phyloP scores from a whole-genome alignment of 2,113 vertebrate species.

The Bostrychus sinensis region DNA sequence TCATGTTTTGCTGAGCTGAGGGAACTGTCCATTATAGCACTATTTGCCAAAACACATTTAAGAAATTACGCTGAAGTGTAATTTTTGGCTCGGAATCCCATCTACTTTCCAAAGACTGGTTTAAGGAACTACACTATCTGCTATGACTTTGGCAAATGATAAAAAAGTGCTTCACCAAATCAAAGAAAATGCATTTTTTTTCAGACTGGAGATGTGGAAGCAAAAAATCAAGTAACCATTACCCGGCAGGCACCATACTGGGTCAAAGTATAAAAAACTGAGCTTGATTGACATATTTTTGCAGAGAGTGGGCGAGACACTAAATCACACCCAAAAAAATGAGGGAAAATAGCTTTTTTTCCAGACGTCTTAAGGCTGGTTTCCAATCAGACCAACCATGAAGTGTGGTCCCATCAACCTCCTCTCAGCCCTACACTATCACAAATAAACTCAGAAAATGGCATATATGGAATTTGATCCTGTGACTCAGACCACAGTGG shows the following conservation, averaged over 20 bases:
- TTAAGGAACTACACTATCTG: neutral
- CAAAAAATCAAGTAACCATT: conserved; percentile 52
- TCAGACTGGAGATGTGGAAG: neutral
- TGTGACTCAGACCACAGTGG: neutral
- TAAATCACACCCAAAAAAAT: conserved; percentile 28
- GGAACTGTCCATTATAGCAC: neutral
- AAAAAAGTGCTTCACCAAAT: conserved; percentile 5
- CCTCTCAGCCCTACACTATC: neutral
- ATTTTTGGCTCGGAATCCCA: neutral
- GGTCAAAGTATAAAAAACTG: conserved; percentile 27
- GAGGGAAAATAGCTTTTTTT: conserved; percentile 22
- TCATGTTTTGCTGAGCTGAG: neutral
- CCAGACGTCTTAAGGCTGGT: conserved; percentile 14
- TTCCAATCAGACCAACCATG: conserved; percentile 44
- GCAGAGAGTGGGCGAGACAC: conserved; percentile 23
- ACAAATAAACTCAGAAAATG: conserved; percentile 6
- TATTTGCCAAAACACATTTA: neutral
- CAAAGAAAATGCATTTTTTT: conserved; percentile 15
- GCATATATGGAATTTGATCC: neutral
- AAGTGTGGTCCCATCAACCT: conserved; percentile 10
- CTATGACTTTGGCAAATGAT: conserved; percentile 4
- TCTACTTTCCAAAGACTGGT: neutral
- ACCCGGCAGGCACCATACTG: conserved; percentile 17
- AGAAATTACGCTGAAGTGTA: neutral
- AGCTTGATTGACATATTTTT: conserved; percentile 53